Conservation (phyloP, 1,140 invertebrate species). For the Andricus grossulariae region DNA sequence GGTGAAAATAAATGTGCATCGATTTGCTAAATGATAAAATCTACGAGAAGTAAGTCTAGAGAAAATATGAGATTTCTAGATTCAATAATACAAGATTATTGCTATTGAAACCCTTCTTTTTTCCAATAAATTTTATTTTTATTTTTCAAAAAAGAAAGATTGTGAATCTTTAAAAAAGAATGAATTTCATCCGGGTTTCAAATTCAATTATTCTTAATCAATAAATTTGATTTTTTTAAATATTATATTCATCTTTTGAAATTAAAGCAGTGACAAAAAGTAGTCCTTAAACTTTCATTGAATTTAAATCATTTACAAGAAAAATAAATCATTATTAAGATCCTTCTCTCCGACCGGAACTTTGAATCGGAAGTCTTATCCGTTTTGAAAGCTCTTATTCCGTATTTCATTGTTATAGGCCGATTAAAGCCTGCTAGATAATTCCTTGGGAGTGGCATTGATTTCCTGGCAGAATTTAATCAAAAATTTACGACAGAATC, state of each 20-base stretch:
- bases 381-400: slow-evolving; percentile 25
- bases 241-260: no score
- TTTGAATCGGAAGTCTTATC: slow-evolving; percentile 35
- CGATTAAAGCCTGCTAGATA: slow-evolving; percentile 48
- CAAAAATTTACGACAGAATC: slow-evolving; percentile 52
- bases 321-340: background rate
- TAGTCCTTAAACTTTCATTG: no score
- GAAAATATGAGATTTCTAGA: background rate
- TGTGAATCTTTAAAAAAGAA: background rate
- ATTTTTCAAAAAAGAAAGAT: background rate
- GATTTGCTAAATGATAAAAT: slow-evolving; percentile 10
- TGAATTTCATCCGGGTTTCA: no score
- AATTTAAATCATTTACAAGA: background rate
- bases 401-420: slow-evolving; percentile 46
- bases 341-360: slow-evolving; percentile 3
- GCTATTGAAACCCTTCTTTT: background rate
- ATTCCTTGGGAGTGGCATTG: slow-evolving; percentile 56
- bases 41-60: background rate
- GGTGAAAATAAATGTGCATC: slow-evolving; percentile 14
- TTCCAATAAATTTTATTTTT: no score
- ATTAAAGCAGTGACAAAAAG: no score
- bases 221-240: no score
- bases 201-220: no score
- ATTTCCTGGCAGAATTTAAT: slow-evolving; percentile 55
- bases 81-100: background rate